phyloP scores from a whole-genome alignment of 2,113 vertebrate species.

The Hymenochirus boettgeri region DNA sequence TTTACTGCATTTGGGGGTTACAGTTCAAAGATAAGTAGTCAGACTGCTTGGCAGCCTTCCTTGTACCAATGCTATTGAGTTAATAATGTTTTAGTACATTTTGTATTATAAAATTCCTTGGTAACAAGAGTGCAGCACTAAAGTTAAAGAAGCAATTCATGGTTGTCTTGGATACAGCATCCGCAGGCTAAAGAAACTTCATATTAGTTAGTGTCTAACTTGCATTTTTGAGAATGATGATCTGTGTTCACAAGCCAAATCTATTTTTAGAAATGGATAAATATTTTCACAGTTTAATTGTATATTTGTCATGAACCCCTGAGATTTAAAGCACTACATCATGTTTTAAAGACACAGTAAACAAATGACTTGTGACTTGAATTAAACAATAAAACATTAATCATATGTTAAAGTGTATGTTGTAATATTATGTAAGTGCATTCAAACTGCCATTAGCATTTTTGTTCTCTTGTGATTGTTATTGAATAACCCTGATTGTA shows the following conservation, averaged over 20 bases:
- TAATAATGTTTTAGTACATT: slow-evolving; percentile 4
- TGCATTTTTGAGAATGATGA: background rate
- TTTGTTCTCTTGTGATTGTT: too few species aligned
- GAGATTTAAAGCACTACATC: too few species aligned
- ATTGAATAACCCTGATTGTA: too few species aligned
- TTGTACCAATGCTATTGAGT: background rate
- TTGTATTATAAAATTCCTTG: background rate
- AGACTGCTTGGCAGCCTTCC: background rate
- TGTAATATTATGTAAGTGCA: too few species aligned
- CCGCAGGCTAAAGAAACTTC: background rate
- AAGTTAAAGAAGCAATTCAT: slow-evolving; percentile 1
- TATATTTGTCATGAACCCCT: too few species aligned
- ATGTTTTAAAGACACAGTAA: too few species aligned
- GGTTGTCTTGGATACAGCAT: slow-evolving; percentile 21
- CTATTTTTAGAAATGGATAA: background rate
- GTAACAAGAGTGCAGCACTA: slow-evolving; percentile 1
- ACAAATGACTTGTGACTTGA: too few species aligned
- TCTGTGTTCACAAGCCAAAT: background rate
- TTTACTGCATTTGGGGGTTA: background rate
- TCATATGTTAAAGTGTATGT: too few species aligned
- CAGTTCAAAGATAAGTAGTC: background rate
- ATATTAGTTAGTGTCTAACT: background rate
- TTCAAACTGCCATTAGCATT: too few species aligned
- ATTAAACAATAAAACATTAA: too few species aligned
- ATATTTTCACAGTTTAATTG: slow-evolving; percentile 1